Base-by-base conservation (phyloP, 2,888 invertebrate genomes). In the Heliconius ismenius region DNA sequence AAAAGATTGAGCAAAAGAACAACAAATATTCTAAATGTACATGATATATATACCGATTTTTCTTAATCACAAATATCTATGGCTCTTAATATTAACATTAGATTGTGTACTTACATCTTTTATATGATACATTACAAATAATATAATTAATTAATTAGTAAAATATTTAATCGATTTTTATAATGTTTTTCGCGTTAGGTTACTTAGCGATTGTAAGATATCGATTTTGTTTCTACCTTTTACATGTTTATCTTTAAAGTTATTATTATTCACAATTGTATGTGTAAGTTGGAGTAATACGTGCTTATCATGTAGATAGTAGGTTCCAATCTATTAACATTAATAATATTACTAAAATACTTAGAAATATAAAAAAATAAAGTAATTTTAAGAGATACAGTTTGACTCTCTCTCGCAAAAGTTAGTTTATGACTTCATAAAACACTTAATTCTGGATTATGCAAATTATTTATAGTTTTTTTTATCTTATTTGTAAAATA, bases 41-140 rank as follows among this genome's bases (percentile, higher is more conserved):
- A 18, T 6, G 11, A 54, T 58, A 32, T 70, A 32, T 32, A 70
- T 70, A 58, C 58, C 32, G 32, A n/a, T 70, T 32, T 62, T 15
- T 70, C n/a, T n/a, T 21, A 58, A 70, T 58, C 54, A 11, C 70
- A n/a, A 58, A n/a, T 32, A 6, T 18, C 24, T 49, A 32, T 15
- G 63, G 75, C 63, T 75, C 70, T 54, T 24, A 49, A 75, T 49
- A 58, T 54, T 68, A 49, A 54, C 3, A 54, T 54, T n/a, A 54
- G 7, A 54, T 54, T 76, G 68, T 75, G 79, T 79, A 79, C 79
- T 79, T 79, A 79, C 73, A 73, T 73, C 13, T 73, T 79, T 77
- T 79, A 77, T 75, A 78, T 67, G 15, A 67, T 67, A 67, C n/a
- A 67, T 67, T 39, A 67, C 39, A 67, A 39, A 24, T 67, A 67